These are phyloP conservation scores for Sisor rabdophorus DNA, from an alignment of 2,113 vertebrate species.

Conservation along the genomic window DNA sequence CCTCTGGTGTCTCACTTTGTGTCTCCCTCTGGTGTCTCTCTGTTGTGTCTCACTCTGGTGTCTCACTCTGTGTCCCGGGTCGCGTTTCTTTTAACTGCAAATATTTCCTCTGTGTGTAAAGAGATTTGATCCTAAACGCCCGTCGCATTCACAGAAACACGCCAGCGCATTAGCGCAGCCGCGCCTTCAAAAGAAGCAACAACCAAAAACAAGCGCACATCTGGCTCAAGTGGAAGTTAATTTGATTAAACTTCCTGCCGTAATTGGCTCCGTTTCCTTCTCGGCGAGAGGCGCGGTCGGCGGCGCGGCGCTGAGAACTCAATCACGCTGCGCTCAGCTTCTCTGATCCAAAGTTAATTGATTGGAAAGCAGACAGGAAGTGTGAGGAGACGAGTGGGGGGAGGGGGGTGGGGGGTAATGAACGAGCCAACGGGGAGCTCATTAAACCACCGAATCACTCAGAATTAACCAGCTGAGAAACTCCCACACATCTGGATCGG, in stretches of 20 bases:
- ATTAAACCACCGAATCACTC: conserved; percentile 71
- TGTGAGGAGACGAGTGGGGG: conserved; percentile 71
- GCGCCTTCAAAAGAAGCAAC: conserved; percentile 25
- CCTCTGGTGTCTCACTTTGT: too few species aligned
- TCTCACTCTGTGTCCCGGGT: conserved; percentile 16
- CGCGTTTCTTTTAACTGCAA: conserved; percentile 40
- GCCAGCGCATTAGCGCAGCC: conserved; percentile 57
- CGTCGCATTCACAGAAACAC: conserved; percentile 58
- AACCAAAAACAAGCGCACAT: conserved; percentile 59
- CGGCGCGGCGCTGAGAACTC: conserved; percentile 65
- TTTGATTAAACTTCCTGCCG: conserved; percentile 70
- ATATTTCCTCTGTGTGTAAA: conserved; percentile 56
- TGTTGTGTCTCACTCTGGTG: conserved; percentile 1
- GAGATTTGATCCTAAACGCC: conserved; percentile 51
- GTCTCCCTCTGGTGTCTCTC: too few species aligned
- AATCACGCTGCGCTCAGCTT: conserved; percentile 73
- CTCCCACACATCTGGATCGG: conserved; percentile 50
- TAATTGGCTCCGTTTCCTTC: conserved; percentile 65
- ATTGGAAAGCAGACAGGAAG: conserved; percentile 76
- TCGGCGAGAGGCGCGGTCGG: conserved; percentile 58
- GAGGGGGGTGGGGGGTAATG: conserved; percentile 54
- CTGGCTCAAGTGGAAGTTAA: conserved; percentile 64
- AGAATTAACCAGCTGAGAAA: conserved; percentile 58
- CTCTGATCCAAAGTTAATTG: conserved; percentile 76
- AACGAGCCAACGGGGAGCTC: conserved; percentile 68